These are phyloP conservation scores for Patella ulyssiponensis DNA, from an alignment of 2,888 invertebrate genomes.

Conservation along the genomic window DNA sequence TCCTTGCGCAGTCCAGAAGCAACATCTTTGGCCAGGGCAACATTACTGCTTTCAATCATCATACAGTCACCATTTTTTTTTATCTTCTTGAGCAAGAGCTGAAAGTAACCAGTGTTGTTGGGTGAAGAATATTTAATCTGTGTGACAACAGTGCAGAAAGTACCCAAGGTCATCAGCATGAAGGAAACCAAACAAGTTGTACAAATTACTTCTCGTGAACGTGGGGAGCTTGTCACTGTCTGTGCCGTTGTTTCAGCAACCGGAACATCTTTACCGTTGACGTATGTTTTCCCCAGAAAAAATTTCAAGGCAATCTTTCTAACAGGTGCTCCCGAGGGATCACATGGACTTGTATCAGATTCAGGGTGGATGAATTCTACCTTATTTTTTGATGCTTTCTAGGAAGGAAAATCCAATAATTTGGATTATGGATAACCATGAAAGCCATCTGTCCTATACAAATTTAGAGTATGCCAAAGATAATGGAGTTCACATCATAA, in stretches of 20 bases:
- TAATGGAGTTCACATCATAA: constrained; percentile 22
- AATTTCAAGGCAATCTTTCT: constrained; percentile 21
- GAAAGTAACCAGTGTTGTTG: neutral
- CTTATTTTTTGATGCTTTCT: constrained; percentile 14
- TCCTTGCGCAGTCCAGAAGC: constrained; percentile 14
- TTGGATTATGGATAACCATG: too few relatives aligned
- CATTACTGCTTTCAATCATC: constrained; percentile 1
- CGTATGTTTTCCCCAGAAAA: constrained; percentile 27
- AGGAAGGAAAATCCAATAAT: constrained; percentile 21
- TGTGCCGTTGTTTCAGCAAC: constrained; percentile 26
- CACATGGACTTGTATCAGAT: constrained; percentile 17
- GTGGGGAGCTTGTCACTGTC: constrained; percentile 27
- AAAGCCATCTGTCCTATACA: too few relatives aligned
- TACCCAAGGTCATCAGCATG: constrained; percentile 10
- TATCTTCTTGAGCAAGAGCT: neutral
- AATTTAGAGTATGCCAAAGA: too few relatives aligned
- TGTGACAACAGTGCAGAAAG: constrained; percentile 22
- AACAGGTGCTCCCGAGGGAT: constrained; percentile 24
- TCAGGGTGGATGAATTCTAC: constrained; percentile 33
- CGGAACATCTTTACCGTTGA: constrained; percentile 27
- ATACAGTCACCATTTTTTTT: neutral
- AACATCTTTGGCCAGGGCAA: constrained; percentile 3
- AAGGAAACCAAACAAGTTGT: constrained; percentile 27
- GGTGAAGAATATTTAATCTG: constrained; percentile 18
- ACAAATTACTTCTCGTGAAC: constrained; percentile 27